phyloP scores from a whole-genome alignment of 2,113 vertebrate genomes.

The Oreochromis tanganicae region DNA sequence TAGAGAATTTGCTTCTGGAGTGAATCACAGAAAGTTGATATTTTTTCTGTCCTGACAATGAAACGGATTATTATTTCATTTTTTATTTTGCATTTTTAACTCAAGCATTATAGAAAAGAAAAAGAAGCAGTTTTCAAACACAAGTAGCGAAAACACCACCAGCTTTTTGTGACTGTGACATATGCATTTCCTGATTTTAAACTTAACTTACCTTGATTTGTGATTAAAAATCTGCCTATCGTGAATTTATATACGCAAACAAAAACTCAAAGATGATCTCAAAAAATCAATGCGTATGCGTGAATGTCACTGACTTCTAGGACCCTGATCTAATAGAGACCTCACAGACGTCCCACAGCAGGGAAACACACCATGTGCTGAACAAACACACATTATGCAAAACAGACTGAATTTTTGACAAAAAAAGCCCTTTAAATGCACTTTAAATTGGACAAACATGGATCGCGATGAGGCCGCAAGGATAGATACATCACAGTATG shows the following conservation, averaged over 20 bases:
- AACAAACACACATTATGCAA: slow-evolving; percentile 11
- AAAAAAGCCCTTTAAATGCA: neutral
- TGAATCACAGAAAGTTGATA: neutral
- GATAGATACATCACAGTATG: slow-evolving; percentile 1
- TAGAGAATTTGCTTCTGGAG: neutral
- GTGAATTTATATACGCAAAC: neutral
- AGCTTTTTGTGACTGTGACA: neutral
- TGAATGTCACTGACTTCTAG: neutral
- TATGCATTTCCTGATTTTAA: neutral
- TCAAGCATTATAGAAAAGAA: neutral
- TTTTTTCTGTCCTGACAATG: neutral
- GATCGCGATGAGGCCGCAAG: neutral
- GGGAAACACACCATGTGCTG: slow-evolving; percentile 1
- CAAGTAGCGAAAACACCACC: neutral
- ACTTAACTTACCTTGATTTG: neutral
- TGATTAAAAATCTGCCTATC: neutral
- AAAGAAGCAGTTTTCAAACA: neutral
- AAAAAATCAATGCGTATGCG: neutral
- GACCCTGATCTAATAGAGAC: slow-evolving; percentile 14
- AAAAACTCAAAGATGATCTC: neutral
- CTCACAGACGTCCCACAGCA: neutral
- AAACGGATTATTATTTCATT: neutral
- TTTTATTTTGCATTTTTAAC: neutral
- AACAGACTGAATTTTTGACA: neutral
- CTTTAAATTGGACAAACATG: slow-evolving; percentile 4